Percentiles rank a stretch among this genome's conserved stretches.
Conservation (phyloP, 2,797 vertebrate genomes). For the Rhabdomys pumilio region DNA sequence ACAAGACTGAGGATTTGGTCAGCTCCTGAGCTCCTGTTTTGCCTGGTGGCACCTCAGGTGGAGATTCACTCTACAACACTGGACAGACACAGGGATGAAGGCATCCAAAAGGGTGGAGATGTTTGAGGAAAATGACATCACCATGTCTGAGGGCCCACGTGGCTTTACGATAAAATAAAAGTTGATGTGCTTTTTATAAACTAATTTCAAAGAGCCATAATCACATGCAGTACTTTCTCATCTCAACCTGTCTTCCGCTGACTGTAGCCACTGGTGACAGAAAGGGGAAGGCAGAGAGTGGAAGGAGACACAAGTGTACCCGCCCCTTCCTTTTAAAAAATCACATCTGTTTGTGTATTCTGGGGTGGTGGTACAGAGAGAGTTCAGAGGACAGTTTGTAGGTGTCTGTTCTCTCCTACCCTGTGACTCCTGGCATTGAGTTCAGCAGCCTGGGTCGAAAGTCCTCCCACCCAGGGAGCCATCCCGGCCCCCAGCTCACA, state of each 20-base stretch:
- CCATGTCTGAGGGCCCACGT: background rate
- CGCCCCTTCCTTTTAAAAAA: background rate
- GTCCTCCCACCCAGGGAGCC: background rate
- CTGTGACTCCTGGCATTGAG: background rate
- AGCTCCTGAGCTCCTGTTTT: background rate
- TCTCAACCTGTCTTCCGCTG: background rate
- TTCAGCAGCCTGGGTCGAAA: background rate
- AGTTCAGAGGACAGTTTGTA: background rate
- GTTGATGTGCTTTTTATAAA: background rate
- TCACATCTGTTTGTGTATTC: background rate
- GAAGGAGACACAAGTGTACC: background rate
- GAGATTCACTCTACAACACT: background rate
- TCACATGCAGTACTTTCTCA: background rate
- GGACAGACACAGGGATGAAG: background rate
- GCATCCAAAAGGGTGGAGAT: background rate
- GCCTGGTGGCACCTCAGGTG: background rate
- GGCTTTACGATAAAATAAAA: slow-evolving; percentile 19
- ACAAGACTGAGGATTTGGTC: background rate
- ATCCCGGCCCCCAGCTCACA: background rate
- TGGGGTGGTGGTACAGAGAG: background rate
- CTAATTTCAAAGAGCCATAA: background rate
- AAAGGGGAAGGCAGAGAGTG: background rate
- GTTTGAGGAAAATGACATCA: background rate
- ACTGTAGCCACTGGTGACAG: background rate
- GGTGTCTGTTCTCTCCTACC: background rate